Evolutionary conservation across 1,140 invertebrate genomes (phyloP).

Genomic region (Drosophila serrata): DNA sequence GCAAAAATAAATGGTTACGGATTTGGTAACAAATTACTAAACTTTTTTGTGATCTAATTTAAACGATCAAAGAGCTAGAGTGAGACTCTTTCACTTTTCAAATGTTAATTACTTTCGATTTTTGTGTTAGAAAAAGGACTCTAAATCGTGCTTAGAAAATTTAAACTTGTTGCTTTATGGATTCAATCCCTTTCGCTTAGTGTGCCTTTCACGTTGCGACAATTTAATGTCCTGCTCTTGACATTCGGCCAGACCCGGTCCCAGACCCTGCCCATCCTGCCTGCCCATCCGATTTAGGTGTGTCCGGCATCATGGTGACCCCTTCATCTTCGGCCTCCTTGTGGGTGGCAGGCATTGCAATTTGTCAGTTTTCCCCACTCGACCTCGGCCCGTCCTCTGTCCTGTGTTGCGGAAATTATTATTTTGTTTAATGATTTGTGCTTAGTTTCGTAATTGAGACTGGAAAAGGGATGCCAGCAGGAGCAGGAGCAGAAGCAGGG

Average conservation of each 20-base stretch:
- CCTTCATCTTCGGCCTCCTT: not conserved
- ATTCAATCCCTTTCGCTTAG: slow-evolving; percentile 1
- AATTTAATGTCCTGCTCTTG: slow-evolving; percentile 78
- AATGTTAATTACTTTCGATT: not conserved
- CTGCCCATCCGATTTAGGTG: slow-evolving; percentile 50
- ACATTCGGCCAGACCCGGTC: slow-evolving; percentile 51
- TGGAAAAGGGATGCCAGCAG: slow-evolving; percentile 28
- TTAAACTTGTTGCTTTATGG: slow-evolving; percentile 9
- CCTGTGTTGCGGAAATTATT: slow-evolving; percentile 77
- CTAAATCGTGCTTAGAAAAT: not conserved
- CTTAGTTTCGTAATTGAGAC: slow-evolving; percentile 78
- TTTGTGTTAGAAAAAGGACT: not conserved
- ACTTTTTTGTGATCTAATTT: not conserved
- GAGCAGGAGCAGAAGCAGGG: not conserved
- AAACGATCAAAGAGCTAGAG: not conserved
- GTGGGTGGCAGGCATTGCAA: slow-evolving; percentile 19
- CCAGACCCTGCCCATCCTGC: slow-evolving; percentile 3
- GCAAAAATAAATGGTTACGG: not conserved
- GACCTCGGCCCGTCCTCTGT: slow-evolving; percentile 17
- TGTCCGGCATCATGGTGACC: slow-evolving; percentile 13
- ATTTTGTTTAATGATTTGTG: slow-evolving; percentile 84
- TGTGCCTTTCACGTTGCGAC: slow-evolving; percentile 59
- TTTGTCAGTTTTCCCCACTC: slow-evolving; percentile 34
- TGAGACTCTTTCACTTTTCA: not conserved
- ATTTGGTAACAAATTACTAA: not conserved